These are phyloP conservation scores for Microcebus murinus DNA, from an alignment of 2,113 vertebrate species.

Conservation along the genomic window DNA sequence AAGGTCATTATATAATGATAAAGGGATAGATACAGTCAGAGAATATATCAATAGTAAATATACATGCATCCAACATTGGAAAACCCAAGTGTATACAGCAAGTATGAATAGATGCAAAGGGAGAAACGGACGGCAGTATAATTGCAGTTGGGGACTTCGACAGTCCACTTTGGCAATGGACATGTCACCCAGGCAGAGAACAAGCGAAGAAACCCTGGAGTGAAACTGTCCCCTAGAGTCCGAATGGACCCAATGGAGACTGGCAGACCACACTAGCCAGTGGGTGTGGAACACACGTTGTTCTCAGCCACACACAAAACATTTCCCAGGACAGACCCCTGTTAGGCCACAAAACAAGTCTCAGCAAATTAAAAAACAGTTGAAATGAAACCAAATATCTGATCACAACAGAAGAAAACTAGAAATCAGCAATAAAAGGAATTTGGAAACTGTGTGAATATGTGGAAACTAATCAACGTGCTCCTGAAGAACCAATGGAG, in stretches of 20 bases:
- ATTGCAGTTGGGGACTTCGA: background rate
- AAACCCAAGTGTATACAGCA: background rate
- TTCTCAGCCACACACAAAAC: background rate
- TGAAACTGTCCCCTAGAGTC: background rate
- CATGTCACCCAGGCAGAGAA: background rate
- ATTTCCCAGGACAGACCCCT: background rate
- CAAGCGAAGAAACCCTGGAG: background rate
- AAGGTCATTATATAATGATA: background rate
- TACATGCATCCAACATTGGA: background rate
- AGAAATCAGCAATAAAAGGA: background rate
- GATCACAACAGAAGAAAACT: background rate
- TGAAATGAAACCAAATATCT: background rate
- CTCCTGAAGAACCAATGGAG: background rate
- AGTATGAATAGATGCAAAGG: background rate
- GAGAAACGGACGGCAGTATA: background rate
- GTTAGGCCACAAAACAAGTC: background rate
- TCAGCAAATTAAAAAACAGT: background rate
- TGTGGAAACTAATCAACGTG: background rate
- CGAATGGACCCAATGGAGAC: background rate
- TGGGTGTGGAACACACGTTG: background rate
- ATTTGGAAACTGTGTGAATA: background rate
- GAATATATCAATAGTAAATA: background rate
- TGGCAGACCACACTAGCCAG: background rate
- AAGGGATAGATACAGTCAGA: background rate
- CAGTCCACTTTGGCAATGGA: background rate